Percentiles rank a stretch among this genome's conserved stretches.
Conservation (phyloP, 2,888 invertebrate genomes). For the Polymixis flavicincta region DNA sequence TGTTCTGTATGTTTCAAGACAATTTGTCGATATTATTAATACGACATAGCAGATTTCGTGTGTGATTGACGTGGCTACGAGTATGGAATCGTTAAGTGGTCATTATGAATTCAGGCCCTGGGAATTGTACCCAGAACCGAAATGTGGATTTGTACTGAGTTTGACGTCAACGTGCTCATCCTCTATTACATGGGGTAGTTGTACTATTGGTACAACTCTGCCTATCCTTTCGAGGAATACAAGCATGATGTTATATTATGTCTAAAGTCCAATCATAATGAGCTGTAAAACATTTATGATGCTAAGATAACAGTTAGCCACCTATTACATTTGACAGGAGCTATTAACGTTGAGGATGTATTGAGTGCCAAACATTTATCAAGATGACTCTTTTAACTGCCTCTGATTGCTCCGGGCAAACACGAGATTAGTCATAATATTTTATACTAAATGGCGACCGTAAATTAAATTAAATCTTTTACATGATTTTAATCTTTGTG, state of each 20-base stretch:
- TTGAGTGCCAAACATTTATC: constrained; percentile 57
- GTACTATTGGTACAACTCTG: not conserved
- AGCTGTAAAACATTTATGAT: constrained; percentile 41
- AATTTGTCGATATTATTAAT: no score
- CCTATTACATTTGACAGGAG: constrained; percentile 44
- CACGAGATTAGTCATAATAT: constrained; percentile 37
- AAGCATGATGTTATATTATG: not conserved
- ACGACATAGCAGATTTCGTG: no score
- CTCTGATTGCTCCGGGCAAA: constrained; percentile 33
- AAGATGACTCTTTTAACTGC: constrained; percentile 41
- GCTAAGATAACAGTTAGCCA: constrained; percentile 47
- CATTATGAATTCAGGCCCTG: no score
- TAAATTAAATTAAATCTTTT: constrained; percentile 25
- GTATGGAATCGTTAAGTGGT: no score
- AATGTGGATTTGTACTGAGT: not conserved
- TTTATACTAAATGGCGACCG: constrained; percentile 18
- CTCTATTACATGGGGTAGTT: not conserved
- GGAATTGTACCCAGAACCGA: no score
- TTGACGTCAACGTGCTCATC: not conserved
- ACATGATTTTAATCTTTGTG: constrained; percentile 6
- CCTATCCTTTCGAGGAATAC: not conserved
- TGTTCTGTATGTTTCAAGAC: no score
- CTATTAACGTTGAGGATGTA: constrained; percentile 53
- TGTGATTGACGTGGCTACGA: no score
- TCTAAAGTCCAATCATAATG: constrained; percentile 26